phyloP scores from a whole-genome alignment of 2,113 vertebrate genomes.

The Onychorhynchus coronatus region DNA sequence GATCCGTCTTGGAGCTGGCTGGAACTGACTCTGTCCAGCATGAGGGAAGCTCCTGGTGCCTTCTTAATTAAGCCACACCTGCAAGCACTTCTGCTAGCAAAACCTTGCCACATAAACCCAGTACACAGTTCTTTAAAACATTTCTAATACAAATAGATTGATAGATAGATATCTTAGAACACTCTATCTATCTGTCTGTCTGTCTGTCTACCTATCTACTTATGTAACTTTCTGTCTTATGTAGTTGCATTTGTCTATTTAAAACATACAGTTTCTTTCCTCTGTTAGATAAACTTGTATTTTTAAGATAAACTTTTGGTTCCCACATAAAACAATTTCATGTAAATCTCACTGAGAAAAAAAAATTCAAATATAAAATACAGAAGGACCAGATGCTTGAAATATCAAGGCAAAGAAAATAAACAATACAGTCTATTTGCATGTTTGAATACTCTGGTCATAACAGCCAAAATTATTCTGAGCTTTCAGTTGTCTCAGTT shows the following conservation, averaged over 20 bases:
- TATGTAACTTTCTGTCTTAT: not conserved
- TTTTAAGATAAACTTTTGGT: not conserved
- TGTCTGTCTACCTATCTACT: too few relatives aligned
- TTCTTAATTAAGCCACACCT: not conserved
- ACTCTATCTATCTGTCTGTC: not conserved
- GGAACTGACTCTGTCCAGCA: not conserved
- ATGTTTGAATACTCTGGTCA: not conserved
- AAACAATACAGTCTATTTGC: not conserved
- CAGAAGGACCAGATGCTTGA: not conserved
- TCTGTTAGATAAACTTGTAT: not conserved
- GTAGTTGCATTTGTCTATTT: not conserved
- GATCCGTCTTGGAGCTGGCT: not conserved
- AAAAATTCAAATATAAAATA: not conserved
- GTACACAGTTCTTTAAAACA: not conserved
- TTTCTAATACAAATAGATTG: not conserved
- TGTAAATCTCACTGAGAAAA: not conserved
- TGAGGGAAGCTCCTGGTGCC: not conserved
- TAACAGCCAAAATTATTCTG: not conserved
- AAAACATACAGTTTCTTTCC: not conserved
- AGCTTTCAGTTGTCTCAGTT: not conserved
- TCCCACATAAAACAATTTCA: not conserved
- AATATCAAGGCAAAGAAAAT: not conserved
- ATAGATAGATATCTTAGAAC: too few relatives aligned
- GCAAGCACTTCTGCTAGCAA: not conserved
- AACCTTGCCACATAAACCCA: not conserved